phyloP scores from a whole-genome alignment of 2,113 vertebrate genomes.

The Kryptolebias marmoratus region DNA sequence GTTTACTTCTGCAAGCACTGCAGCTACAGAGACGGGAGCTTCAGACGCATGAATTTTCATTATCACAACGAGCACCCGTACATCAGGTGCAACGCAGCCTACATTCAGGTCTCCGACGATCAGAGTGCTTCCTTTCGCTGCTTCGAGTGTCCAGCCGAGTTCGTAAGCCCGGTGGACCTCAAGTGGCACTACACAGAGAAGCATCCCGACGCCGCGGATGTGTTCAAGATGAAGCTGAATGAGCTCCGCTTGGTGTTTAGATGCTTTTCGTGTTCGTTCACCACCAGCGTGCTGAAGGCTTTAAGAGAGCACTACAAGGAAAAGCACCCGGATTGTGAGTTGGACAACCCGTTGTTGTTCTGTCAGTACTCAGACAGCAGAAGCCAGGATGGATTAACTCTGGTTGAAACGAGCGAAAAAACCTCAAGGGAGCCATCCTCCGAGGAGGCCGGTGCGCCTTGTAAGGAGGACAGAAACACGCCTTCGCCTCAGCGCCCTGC shows the following conservation, averaged over 20 bases:
- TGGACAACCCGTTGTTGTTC: constrained; percentile 89
- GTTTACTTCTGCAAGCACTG: constrained; percentile 91
- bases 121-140: constrained; percentile 89
- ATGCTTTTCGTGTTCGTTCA: constrained; percentile 89
- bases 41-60: constrained; percentile 84
- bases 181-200: constrained; percentile 86
- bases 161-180: constrained; percentile 83
- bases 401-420: constrained; percentile 79
- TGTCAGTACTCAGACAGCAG: constrained; percentile 84
- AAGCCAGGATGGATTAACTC: constrained; percentile 74
- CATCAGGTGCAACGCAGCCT: constrained; percentile 84
- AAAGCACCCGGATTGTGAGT: constrained; percentile 86
- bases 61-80: constrained; percentile 90
- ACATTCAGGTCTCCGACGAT: constrained; percentile 86
- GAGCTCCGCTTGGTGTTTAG: constrained; percentile 86
- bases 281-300: constrained; percentile 79
- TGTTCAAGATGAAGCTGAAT: constrained; percentile 79
- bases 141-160: constrained; percentile 91
- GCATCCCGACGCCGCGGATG: constrained; percentile 87
- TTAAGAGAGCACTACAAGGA: constrained; percentile 91
- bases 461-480: constrained; percentile 2
- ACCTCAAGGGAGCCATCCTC: constrained; percentile 76
- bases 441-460: constrained; percentile 4
- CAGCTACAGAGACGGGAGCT: constrained; percentile 85
- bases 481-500: not conserved